A percentile compares a stretch with the other conserved stretches of the same genome.
These are phyloP conservation scores for Salvelinus fontinalis DNA, from an alignment of 2,113 vertebrate species.

Conservation along the genomic window DNA sequence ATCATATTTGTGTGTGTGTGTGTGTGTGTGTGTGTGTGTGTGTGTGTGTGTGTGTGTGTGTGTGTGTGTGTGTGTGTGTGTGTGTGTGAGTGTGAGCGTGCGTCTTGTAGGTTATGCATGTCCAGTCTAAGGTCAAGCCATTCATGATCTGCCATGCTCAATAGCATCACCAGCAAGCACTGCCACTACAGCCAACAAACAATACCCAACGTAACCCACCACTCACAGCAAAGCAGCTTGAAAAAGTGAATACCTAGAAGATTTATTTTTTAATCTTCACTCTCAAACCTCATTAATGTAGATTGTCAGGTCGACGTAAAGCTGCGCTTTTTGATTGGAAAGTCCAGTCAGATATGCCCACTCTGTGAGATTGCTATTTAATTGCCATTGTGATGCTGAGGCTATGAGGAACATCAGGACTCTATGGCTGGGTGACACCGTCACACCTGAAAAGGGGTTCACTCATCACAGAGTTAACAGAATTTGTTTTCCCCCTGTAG, in stretches of 20 bases:
- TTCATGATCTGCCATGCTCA: background rate
- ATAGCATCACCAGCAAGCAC: background rate
- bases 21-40: too few species aligned
- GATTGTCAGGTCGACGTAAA: background rate
- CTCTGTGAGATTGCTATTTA: slow-evolving; percentile 45
- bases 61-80: too few species aligned
- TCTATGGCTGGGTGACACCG: slow-evolving; percentile 10
- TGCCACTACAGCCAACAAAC: background rate
- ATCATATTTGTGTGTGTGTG: too few species aligned
- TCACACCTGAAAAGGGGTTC: slow-evolving; percentile 10
- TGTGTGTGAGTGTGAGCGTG: too few species aligned
- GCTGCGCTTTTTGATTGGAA: background rate
- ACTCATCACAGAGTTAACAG: slow-evolving; percentile 19
- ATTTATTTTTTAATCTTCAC: background rate
- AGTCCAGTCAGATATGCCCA: background rate
- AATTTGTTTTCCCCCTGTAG: slow-evolving; percentile 18
- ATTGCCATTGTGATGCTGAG: slow-evolving; percentile 35
- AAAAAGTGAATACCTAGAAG: background rate
- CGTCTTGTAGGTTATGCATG: background rate
- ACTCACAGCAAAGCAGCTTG: background rate
- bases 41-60: too few species aligned
- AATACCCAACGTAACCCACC: background rate
- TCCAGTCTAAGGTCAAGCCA: background rate
- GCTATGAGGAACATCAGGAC: background rate
- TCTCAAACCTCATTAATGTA: background rate